These are phyloP conservation scores for Anthopleura sola DNA, from an alignment of 64 coral and sea anemone genomes.

Conservation along the genomic window DNA sequence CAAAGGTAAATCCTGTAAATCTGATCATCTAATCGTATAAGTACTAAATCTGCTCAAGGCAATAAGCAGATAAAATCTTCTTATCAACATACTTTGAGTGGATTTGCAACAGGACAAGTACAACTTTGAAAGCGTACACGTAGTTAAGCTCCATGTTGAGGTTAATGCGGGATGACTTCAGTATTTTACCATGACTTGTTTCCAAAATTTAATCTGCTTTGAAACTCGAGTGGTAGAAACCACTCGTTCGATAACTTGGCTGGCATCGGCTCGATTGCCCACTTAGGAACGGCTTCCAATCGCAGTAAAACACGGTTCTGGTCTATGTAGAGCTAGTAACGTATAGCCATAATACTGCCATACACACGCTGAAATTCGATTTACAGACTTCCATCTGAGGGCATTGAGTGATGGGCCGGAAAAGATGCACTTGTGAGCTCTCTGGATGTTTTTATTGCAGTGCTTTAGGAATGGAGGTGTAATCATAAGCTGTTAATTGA, in stretches of 20 bases:
- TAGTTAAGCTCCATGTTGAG: constrained; percentile 29
- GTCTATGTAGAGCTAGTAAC: constrained; percentile 26
- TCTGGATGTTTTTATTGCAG: constrained; percentile 34
- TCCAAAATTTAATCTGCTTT: constrained; percentile 19
- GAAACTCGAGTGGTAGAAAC: constrained; percentile 5
- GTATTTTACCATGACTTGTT: constrained; percentile 7
- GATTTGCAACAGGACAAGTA: constrained; percentile 31
- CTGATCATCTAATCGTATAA: constrained; percentile 10
- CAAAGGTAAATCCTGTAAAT: constrained; percentile 1
- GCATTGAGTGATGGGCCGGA: constrained; percentile 40
- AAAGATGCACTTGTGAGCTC: constrained; percentile 28
- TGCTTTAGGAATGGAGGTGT: constrained; percentile 26
- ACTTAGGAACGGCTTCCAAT: constrained; percentile 13
- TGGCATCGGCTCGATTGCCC: constrained; percentile 7
- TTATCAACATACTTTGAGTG: constrained; percentile 41
- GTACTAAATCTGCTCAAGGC: constrained; percentile 13
- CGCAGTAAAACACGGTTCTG: constrained; percentile 8
- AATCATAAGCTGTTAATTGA: constrained; percentile 32
- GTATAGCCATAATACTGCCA: constrained; percentile 26
- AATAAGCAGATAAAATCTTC: constrained; percentile 19
- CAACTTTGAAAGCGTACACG: constrained; percentile 24
- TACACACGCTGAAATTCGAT: constrained; percentile 44
- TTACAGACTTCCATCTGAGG: constrained; percentile 38
- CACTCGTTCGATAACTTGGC: constrained; percentile 11
- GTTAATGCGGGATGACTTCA: constrained; percentile 14